Evolutionary conservation across 2,113 vertebrate species (phyloP).

Genomic region (Percina caprodes): DNA sequence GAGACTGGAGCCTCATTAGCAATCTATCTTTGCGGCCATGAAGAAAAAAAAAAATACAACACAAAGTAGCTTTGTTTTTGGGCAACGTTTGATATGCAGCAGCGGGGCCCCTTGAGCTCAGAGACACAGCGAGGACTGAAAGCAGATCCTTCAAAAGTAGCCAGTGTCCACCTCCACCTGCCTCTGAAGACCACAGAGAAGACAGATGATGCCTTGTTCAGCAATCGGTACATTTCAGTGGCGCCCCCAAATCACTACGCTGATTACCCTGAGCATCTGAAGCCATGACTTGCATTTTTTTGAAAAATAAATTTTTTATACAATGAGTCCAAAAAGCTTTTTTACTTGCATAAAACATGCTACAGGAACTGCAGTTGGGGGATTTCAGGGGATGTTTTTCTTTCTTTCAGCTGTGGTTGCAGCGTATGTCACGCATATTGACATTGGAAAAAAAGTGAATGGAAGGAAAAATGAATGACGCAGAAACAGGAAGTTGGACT

Average conservation of each 20-base stretch:
- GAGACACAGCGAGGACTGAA: constrained; percentile 54
- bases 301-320: background rate
- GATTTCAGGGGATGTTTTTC: constrained; percentile 54
- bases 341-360: constrained; percentile 12
- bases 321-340: constrained; percentile 1
- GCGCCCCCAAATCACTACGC: background rate
- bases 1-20: constrained; percentile 68
- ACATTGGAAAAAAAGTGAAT: constrained; percentile 75
- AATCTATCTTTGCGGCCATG: constrained; percentile 53
- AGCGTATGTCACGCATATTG: background rate
- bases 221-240: background rate
- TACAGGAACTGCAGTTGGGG: constrained; percentile 10
- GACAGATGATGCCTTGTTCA: constrained; percentile 60
- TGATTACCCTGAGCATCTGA: background rate
- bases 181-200: constrained; percentile 11
- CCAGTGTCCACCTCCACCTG: constrained; percentile 70
- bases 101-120: constrained; percentile 49
- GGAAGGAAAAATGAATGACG: constrained; percentile 80
- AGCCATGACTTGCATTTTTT: background rate
- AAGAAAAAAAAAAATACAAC: constrained; percentile 23
- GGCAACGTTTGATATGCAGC: constrained; percentile 66
- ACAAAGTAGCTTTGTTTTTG: constrained; percentile 74
- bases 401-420: constrained; percentile 42
- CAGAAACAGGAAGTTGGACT: constrained; percentile 74
- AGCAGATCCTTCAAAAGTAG: constrained; percentile 68